phyloP scores from a whole-genome alignment of 2,113 vertebrate species.

The Sylvilagus bachmani region DNA sequence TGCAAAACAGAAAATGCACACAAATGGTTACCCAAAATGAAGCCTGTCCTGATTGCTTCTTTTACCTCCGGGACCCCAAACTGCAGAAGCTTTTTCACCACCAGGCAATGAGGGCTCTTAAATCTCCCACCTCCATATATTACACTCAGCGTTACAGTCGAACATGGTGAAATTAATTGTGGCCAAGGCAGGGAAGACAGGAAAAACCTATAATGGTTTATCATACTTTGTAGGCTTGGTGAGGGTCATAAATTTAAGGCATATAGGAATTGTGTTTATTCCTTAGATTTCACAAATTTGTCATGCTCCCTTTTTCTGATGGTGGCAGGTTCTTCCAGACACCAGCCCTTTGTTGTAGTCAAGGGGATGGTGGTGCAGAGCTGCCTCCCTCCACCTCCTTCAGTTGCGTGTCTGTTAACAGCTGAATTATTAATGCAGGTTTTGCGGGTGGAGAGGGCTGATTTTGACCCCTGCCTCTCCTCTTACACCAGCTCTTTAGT shows the following conservation, averaged over 20 bases:
- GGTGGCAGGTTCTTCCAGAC: conserved; percentile 21
- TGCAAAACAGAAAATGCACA: conserved; percentile 76
- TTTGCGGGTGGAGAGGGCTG: conserved; percentile 64
- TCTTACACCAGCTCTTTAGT: conserved; percentile 72
- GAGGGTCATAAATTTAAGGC: conserved; percentile 70
- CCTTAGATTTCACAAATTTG: conserved; percentile 61
- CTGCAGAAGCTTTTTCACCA: conserved; percentile 64
- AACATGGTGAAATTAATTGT: conserved; percentile 78
- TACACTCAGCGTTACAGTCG: conserved; percentile 58
- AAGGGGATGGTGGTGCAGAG: neutral
- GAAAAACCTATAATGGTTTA: conserved; percentile 78
- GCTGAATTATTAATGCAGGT: conserved; percentile 85
- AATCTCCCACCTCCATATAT: conserved; percentile 68
- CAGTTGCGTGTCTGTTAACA: conserved; percentile 76
- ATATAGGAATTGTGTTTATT: conserved; percentile 77
- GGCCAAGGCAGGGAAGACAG: conserved; percentile 55
- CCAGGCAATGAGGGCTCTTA: neutral
- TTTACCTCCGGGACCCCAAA: conserved; percentile 48
- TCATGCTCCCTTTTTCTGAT: conserved; percentile 47
- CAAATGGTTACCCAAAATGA: conserved; percentile 67
- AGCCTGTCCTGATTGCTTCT: conserved; percentile 51
- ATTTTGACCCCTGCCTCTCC: conserved; percentile 46
- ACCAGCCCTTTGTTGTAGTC: neutral
- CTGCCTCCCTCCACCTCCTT: conserved; percentile 63
- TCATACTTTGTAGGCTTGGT: conserved; percentile 70